Base-by-base conservation (phyloP, 2,113 vertebrate species). In the Megaceryle torquata region DNA sequence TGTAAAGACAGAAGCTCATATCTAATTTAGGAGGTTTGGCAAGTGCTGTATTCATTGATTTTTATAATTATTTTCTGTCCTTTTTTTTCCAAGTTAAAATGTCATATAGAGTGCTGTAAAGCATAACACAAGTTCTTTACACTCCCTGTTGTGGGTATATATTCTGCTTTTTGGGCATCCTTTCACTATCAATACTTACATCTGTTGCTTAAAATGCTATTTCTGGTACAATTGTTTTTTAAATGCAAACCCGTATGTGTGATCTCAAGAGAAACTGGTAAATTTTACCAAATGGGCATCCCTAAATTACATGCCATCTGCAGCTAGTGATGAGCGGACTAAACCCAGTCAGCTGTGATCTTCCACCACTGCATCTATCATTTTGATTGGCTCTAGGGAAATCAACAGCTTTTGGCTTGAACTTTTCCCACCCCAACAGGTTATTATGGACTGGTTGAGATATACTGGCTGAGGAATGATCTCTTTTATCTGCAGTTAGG, bases 271-370 rank as follows among this genome's bases (percentile, higher is more conserved):
- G 98, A 97, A 98, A 97, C 96, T 98, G 98, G 97, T 98, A 98
- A 97, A 98, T 98, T 97, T 98, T 96, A 98, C 96, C 97, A 97
- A 98, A 97, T 93, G 91, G 98, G 97, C 97, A 98, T 97, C 98
- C 96, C 94, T 98, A 98, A 98, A 98, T 98, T 98, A 86, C 97
- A 96, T 96, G 94, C 98, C 98, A 98, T 98, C 98, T 98, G 98
- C 96, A 98, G 96, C 98, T 97, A 97, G 97, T 97, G 97, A 98
- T 97, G 97, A 98, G 97, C 97, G 97, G 97, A 97, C 97, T 97
- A 98, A 98, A 98, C 97, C 94, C 98, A 98, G 98, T 98, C 99
- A 99, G 98, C 99, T 99, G 98, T 98, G 98, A 98, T 98, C 98
- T 97, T 98, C 95, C 67, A 98, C 98, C 98, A 98, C 91, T 86